Conservation (phyloP, 2,797 vertebrate genomes). For the Meriones psammophilus region DNA sequence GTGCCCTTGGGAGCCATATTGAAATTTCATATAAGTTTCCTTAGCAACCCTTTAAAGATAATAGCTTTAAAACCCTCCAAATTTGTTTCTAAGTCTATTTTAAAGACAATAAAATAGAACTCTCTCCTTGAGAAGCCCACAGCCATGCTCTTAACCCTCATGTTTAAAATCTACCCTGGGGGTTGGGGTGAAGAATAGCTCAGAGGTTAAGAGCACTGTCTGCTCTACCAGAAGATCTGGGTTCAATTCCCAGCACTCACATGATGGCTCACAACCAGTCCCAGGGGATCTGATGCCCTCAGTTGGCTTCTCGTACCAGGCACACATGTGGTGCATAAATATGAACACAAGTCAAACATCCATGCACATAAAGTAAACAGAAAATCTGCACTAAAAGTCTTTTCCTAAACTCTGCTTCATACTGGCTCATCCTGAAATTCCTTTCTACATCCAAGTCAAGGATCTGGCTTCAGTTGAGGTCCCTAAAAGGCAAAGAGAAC, state of each 20-base stretch:
- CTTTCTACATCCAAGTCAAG: neutral
- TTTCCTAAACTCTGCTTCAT: neutral
- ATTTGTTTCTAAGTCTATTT: neutral
- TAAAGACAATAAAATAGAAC: neutral
- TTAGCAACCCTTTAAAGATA: neutral
- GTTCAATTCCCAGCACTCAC: neutral
- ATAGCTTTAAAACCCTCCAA: neutral
- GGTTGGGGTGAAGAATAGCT: neutral
- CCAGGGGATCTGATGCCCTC: neutral
- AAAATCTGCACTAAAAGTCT: neutral
- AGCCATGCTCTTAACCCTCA: neutral
- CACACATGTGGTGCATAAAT: neutral
- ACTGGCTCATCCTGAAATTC: neutral
- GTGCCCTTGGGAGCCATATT: neutral
- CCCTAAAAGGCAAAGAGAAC: neutral
- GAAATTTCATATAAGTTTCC: neutral
- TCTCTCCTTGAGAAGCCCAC: neutral
- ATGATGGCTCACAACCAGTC: neutral
- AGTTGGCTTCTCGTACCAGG: neutral
- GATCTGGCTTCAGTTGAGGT: neutral
- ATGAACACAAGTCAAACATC: neutral
- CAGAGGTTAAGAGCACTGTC: neutral
- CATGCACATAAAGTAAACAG: neutral
- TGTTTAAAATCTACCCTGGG: neutral
- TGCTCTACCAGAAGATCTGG: neutral